A percentile compares a stretch with the other conserved stretches of the same genome.
These are phyloP conservation scores for Stenichneumon culpator DNA, from an alignment of 2,888 invertebrate species.

Conservation along the genomic window DNA sequence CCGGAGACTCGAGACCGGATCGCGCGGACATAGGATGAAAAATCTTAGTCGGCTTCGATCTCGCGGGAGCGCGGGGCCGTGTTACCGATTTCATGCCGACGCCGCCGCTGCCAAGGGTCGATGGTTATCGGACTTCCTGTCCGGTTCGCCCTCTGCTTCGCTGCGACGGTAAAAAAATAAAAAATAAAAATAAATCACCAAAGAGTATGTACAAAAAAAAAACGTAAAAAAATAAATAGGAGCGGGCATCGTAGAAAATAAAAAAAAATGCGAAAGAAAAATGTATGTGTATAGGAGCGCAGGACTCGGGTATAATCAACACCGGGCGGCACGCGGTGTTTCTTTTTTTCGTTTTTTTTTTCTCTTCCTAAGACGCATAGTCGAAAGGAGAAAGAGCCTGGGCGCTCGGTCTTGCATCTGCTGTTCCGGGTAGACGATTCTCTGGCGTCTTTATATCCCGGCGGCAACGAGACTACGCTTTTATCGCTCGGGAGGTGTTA, in stretches of 20 bases:
- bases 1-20: constrained; percentile 26
- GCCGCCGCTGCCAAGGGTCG: constrained; percentile 69
- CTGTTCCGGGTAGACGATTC: constrained; percentile 51
- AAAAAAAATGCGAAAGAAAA: constrained; percentile 28
- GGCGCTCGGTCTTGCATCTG: constrained; percentile 54
- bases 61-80: constrained; percentile 63
- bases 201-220: constrained; percentile 25
- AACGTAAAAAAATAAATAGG: constrained; percentile 25
- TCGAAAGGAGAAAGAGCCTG: constrained; percentile 40
- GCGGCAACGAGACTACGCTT: constrained; percentile 23
- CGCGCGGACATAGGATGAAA: constrained; percentile 13
- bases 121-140: constrained; percentile 71
- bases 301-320: constrained; percentile 61
- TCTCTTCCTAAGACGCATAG: constrained; percentile 58
- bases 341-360: constrained; percentile 36
- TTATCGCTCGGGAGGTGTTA: constrained; percentile 11
- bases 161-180: constrained; percentile 52
- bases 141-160: constrained; percentile 66
- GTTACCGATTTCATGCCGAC: constrained; percentile 79
- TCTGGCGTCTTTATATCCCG: constrained; percentile 52
- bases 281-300: constrained; percentile 30
- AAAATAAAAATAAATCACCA: constrained; percentile 29
- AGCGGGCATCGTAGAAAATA: constrained; percentile 51
- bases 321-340: constrained; percentile 57
- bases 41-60: constrained; percentile 59